phyloP scores from a whole-genome alignment of 2,888 invertebrate species.

The Ennomos fuscantarius region DNA sequence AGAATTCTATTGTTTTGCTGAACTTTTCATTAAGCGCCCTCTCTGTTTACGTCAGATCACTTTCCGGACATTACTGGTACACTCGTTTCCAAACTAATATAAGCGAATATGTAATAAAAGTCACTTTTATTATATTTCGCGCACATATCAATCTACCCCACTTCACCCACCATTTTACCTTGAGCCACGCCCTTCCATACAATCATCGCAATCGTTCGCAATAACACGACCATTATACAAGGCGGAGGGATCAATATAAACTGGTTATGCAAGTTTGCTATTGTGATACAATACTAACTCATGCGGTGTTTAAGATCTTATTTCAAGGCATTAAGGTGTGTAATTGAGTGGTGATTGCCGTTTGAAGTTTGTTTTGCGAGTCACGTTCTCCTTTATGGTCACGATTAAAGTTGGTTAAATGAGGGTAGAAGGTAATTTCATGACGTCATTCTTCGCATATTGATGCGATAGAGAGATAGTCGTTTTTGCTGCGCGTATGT shows the following conservation, averaged over 20 bases:
- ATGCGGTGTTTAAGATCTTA: constrained; percentile 36
- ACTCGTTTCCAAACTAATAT: constrained; percentile 35
- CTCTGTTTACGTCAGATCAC: neutral
- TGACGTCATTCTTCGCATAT: constrained; percentile 57
- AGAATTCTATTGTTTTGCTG: neutral
- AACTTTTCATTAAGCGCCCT: constrained; percentile 2
- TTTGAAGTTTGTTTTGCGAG: constrained; percentile 45
- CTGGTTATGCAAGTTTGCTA: constrained; percentile 48
- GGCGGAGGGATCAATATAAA: constrained; percentile 37
- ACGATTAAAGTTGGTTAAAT: constrained; percentile 59
- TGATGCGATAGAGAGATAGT: constrained; percentile 42
- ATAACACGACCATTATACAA: constrained; percentile 19
- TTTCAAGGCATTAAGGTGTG: constrained; percentile 36
- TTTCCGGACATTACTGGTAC: neutral
- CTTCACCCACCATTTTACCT: constrained; percentile 33
- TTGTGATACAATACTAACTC: constrained; percentile 40
- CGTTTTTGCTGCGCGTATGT: constrained; percentile 19
- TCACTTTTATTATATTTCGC: constrained; percentile 58
- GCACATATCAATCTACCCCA: constrained; percentile 47
- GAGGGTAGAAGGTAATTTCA: constrained; percentile 57
- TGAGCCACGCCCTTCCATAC: constrained; percentile 37
- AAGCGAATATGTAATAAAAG: constrained; percentile 50
- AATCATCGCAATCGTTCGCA: constrained; percentile 22
- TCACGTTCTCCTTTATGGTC: constrained; percentile 58
- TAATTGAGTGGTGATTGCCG: constrained; percentile 39